Evolutionary conservation across 2,888 invertebrate species (phyloP), one percentile per base, ranked within the genome.

Genomic region (Didymodactylos carnosus): DNA sequence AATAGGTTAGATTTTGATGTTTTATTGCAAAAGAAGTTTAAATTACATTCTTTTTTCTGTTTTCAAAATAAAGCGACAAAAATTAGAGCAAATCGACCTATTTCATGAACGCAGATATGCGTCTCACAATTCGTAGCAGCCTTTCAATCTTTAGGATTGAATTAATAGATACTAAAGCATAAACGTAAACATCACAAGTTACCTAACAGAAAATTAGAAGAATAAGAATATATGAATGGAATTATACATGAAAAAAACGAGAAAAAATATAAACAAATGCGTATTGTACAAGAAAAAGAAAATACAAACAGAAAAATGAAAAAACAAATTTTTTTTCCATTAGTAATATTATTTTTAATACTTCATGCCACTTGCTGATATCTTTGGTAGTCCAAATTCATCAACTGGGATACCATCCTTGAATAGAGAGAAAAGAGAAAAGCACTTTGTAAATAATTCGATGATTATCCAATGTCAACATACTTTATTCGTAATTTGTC

Each of bases 371-470:
- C 29, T 3, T 35, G 62, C 62, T 35, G 74, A 62, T 14, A 74
- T 39, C 46, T 74, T 74, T 25, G 75, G 75, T 29, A 75, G 40
- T 39, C 75, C 75, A 16, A 75, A 75, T 69, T 75, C 75, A 27
- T 75, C 75, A 40, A 75, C 75, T 51, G 53, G 71, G 11, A 74
- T 43, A 25, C 74, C 74, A 25, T 74, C 74, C 29, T 41, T n/a
- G n/a, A 35, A 3, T n/a, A 29, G 3, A 29, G n/a, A 53, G 5
- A 7, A 35, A 29, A 0, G n/a, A 35, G 11, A 7, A 16, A 16
- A 25, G 35, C n/a, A n/a, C n/a, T n/a, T n/a, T n/a, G 35, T 19
- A 7, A 35, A 19, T 19, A 46, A 46, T 3, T 10, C 6, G 23
- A 23, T 2, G 10, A 27, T 8, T 29, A 29, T 16, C 6, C 16